Base-by-base conservation (phyloP, 2,888 invertebrate genomes). In the Andrena minutula region DNA sequence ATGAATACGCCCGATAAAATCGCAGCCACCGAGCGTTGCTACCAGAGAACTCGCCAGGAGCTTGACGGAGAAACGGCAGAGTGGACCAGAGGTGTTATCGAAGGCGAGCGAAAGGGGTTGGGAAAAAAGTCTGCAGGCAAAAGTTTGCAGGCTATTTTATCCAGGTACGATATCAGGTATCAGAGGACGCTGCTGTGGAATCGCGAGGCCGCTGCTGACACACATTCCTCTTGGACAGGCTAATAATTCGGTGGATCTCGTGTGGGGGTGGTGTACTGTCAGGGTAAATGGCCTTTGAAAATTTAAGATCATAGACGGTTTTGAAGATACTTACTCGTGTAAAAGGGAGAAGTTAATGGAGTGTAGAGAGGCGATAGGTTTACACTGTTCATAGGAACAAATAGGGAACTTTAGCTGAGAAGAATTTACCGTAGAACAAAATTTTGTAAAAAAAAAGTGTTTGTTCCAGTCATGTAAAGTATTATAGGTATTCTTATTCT, bases 1-100 rank as follows among this genome's bases (percentile, higher is more conserved):
- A 83, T 69, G 73, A 76, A 70, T 74, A 71, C 56, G 72, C n/a
- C 51, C 60, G 72, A 75, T 72, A 69, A 82, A 72, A 53, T 72
- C 58, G 69, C 26, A 56, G 75, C 60, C 74, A 69, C 35, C 32
- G 16, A 63, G 53, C 63, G 56, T 75, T 69, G 70, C 58, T 49
- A 23, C 41, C 66, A 20, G 20, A 58, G 58, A 51, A 61, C 28
- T 70, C 35, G 35, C 75, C 71, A 61, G 61, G 12, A 53, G 23
- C 23, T 35, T 23, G 53, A 23, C 53, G 61, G 75, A 64, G 16
- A 35, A 71, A 26, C 58, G 23, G 6, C 0, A 26, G 3, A n/a
- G 35, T 10, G n/a, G 47, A 53, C 32, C 64, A 79, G 71, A 65
- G 58, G 47, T 71, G 71, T 51, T 60, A 49, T 10, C 26, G 26